Evolutionary conservation across 1,140 invertebrate species (phyloP).

Genomic region (Calosoma granatense): DNA sequence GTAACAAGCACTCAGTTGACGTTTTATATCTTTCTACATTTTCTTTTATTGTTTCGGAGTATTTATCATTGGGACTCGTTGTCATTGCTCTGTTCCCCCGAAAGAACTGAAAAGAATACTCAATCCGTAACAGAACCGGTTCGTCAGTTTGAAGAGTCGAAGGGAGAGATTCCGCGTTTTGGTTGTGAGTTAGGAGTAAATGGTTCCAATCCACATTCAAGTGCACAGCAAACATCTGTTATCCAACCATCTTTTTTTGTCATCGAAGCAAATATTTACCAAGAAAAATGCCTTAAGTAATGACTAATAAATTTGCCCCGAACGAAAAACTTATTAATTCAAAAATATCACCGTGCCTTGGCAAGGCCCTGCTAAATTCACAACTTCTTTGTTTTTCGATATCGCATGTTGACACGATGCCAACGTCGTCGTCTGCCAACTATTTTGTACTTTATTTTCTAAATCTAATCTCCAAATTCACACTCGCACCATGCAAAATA

Average conservation of each 20-base stretch:
- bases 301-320: not conserved
- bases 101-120: not conserved
- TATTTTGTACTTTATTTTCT: not conserved
- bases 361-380: not conserved
- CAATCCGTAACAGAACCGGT: not conserved
- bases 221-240: not conserved
- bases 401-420: not conserved
- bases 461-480: not conserved
- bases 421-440: not conserved
- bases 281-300: not conserved
- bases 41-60: not conserved
- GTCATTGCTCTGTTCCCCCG: too few relatives aligned
- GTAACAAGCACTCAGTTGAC: not conserved
- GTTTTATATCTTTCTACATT: not conserved
- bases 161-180: not conserved
- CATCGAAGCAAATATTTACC: not conserved
- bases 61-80: constrained; percentile 3
- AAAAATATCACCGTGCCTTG: not conserved
- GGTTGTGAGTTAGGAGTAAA: too few relatives aligned
- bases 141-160: not conserved
- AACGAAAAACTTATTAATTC: not conserved
- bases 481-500: too few relatives aligned
- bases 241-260: not conserved
- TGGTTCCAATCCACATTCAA: not conserved
- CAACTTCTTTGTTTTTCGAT: too few relatives aligned